Base-by-base conservation (phyloP, 1,140 invertebrate species). In the Proctacanthus coquilletti region DNA sequence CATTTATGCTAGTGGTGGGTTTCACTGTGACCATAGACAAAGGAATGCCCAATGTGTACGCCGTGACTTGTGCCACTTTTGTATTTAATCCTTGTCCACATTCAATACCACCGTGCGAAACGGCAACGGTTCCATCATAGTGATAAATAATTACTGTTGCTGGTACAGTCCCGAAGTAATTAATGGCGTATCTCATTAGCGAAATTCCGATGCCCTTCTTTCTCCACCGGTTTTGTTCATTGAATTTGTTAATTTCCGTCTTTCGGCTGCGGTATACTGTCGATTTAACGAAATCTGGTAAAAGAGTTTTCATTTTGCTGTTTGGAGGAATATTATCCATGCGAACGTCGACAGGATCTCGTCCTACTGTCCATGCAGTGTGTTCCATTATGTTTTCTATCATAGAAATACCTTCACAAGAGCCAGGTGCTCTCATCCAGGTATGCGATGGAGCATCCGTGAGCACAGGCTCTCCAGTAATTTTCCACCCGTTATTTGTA, bases 71-170 rank as follows among this genome's bases (percentile, higher is more conserved):
- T 17, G 73, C 72, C 5, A 71, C 49, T 39, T 55, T 58, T n/a
- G 70, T 72, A 40, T 72, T 80, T 15, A 85, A 70, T 20, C 84
- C 82, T 65, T 86, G 82, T 5, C 83, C 84, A 55, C 76, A 75
- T 68, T 88, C 82, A 29, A 82, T 70, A 9, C 79, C 81, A 34
- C 72, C 77, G 49, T 83, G 78, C 15, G 66, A 63, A 21, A 86
- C 61, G 2, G 69, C 61, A 2, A 85, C 76, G 2, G 75, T 74
- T 11, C 80, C 80, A 61, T 84, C 82, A 2, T 56, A 53, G 21
- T 74, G 70, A 51, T 73, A 80, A 39, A 85, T 66, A 6, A 74
- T 71, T 2, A 85, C 64, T 19, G 73, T 51, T 0, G 68, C 68
- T 49, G 71, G 70, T 42, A 61, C 79, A 9, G 68, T 64, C 11